Evolutionary conservation across 2,797 vertebrate species (phyloP).

Genomic region (Uromys caudimaculatus): DNA sequence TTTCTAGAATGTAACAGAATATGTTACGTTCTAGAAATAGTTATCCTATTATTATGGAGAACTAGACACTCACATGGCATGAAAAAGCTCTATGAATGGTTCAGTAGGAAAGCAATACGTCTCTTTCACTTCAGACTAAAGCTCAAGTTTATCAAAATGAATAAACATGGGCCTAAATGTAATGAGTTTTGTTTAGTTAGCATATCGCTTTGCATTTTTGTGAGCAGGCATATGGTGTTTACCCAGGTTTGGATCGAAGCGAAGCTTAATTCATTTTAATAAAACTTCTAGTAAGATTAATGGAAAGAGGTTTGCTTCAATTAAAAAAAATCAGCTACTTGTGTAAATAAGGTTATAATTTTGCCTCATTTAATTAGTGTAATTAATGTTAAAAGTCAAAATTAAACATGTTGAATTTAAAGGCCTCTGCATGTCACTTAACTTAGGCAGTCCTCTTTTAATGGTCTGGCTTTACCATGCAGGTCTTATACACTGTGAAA

Average conservation of each 20-base stretch:
- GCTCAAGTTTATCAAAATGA: neutral
- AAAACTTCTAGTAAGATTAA: slow-evolving; percentile 27
- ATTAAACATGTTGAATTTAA: neutral
- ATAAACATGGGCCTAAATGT: neutral
- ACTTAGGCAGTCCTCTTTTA: neutral
- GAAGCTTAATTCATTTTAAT: neutral
- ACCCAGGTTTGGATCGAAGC: neutral
- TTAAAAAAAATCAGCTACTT: neutral
- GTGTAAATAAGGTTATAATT: slow-evolving; percentile 6
- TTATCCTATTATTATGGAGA: neutral
- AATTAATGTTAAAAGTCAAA: slow-evolving; percentile 1
- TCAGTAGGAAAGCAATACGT: neutral
- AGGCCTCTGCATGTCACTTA: neutral
- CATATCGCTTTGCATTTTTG: neutral
- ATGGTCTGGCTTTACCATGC: neutral
- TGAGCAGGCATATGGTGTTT: neutral
- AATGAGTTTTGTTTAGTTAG: neutral
- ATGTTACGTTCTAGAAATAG: neutral
- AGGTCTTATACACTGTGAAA: neutral
- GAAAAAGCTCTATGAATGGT: neutral
- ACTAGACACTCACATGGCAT: neutral
- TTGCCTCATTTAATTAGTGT: neutral
- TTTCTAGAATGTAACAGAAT: neutral
- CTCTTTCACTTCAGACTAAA: neutral
- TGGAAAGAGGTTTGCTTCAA: neutral